Conservation (phyloP, 2,888 invertebrate species). For the Lochmaea crataegi region DNA sequence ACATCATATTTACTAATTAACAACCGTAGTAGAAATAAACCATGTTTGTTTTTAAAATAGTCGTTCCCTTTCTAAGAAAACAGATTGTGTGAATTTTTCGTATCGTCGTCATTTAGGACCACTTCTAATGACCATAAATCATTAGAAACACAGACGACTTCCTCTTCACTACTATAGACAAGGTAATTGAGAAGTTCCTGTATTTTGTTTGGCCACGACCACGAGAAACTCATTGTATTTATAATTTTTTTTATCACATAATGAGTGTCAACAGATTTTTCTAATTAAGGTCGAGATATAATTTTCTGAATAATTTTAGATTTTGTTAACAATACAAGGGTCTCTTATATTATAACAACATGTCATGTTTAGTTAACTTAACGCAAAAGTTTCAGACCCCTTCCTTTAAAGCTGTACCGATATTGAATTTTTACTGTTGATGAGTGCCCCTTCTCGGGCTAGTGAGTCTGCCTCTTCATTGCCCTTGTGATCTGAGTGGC, state of each 20-base stretch:
- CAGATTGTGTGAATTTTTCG: conserved; percentile 17
- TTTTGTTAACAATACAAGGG: no score
- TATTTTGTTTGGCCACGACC: conserved; percentile 30
- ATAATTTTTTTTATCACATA: conserved; percentile 1
- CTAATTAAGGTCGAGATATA: not conserved
- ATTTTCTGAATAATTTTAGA: not conserved
- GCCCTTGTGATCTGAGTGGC: no score
- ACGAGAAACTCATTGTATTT: conserved; percentile 10
- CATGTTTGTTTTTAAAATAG: conserved; percentile 1
- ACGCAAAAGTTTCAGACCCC: no score
- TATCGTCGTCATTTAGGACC: conserved; percentile 8
- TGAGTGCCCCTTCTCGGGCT: no score
- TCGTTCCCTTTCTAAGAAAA: conserved; percentile 19
- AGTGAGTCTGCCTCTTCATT: no score
- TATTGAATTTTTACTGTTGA: no score
- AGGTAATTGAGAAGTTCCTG: conserved; percentile 31
- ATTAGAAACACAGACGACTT: conserved; percentile 39
- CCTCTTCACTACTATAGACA: conserved; percentile 36
- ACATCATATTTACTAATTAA: conserved; percentile 5
- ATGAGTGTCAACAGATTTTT: not conserved
- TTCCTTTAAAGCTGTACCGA: no score
- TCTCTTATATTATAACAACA: no score
- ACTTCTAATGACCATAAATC: conserved; percentile 43
- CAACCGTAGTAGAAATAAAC: not conserved
- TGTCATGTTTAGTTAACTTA: no score